A percentile compares a stretch with the other conserved stretches of the same genome.
phyloP scores from a whole-genome alignment of 2,113 vertebrate species.

The Heterotilapia buettikoferi region DNA sequence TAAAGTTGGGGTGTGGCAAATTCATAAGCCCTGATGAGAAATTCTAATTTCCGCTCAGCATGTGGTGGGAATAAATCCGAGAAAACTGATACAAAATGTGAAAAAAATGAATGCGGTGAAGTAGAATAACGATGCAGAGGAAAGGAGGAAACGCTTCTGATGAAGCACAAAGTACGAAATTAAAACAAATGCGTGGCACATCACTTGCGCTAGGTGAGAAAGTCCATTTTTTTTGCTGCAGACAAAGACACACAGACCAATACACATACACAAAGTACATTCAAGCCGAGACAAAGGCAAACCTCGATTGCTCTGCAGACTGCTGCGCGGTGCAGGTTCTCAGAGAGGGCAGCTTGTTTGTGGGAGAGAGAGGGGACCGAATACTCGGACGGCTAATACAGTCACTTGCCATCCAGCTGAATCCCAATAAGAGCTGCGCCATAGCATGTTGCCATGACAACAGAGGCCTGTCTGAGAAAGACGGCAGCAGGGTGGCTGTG shows the following conservation, averaged over 20 bases:
- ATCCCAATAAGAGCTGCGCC: constrained; percentile 88
- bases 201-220: constrained; percentile 7
- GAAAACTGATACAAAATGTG: not conserved
- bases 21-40: constrained; percentile 16
- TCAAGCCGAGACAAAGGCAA: constrained; percentile 30
- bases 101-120: constrained; percentile 14
- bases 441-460: constrained; percentile 92
- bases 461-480: constrained; percentile 79
- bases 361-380: constrained; percentile 23
- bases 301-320: constrained; percentile 11
- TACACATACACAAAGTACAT: constrained; percentile 7
- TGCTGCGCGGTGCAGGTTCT: constrained; percentile 24
- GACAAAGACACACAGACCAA: constrained; percentile 39
- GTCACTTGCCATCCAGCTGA: constrained; percentile 61
- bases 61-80: constrained; percentile 18
- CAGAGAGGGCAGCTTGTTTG: constrained; percentile 32
- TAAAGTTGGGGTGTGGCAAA: constrained; percentile 64
- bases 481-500: constrained; percentile 55
- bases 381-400: constrained; percentile 53
- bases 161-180: not conserved
- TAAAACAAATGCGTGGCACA: not conserved
- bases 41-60: constrained; percentile 52
- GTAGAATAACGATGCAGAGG: not conserved
- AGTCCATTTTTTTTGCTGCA: constrained; percentile 47
- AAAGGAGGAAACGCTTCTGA: not conserved